Conservation (phyloP, 2,113 vertebrate genomes). For the Ranitomeya variabilis region DNA sequence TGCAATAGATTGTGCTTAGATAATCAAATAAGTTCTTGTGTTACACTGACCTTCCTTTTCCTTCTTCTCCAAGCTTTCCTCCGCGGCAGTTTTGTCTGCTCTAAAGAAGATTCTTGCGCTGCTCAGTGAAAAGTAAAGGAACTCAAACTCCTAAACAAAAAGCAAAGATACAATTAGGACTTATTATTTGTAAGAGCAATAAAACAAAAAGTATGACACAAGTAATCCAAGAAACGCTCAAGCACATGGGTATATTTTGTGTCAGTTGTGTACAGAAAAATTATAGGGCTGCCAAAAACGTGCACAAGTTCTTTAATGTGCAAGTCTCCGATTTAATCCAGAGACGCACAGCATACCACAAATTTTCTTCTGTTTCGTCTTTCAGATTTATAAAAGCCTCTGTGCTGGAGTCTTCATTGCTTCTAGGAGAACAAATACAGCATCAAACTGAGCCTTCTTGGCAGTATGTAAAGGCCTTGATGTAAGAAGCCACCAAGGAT, state of each 20-base stretch:
- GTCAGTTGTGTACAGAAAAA: neutral
- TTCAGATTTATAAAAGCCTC: no score
- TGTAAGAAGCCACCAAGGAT: no score
- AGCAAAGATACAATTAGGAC: neutral
- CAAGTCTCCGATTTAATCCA: no score
- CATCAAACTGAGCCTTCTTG: no score
- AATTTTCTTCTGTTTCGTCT: no score
- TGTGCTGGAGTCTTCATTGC: no score
- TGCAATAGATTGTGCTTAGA: neutral
- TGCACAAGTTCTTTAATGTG: neutral
- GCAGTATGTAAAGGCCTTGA: no score
- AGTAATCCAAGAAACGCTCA: neutral
- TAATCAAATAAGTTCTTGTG: neutral
- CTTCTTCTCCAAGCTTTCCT: conserved; percentile 95
- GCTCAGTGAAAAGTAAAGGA: conserved; percentile 96
- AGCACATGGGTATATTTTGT: neutral
- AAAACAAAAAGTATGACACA: neutral
- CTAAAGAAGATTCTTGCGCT: conserved; percentile 98
- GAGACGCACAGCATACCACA: no score
- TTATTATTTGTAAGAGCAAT: neutral
- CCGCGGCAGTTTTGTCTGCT: conserved; percentile 96
- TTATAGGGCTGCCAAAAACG: neutral
- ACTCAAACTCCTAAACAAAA: conserved; percentile 89
- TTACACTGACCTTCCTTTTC: conserved; percentile 83
- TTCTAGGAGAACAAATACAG: no score